Percentiles rank a stretch among this genome's conserved stretches.
Evolutionary conservation across 64 coral and sea anemone genomes (phyloP).

Genomic region (Montipora cactus): DNA sequence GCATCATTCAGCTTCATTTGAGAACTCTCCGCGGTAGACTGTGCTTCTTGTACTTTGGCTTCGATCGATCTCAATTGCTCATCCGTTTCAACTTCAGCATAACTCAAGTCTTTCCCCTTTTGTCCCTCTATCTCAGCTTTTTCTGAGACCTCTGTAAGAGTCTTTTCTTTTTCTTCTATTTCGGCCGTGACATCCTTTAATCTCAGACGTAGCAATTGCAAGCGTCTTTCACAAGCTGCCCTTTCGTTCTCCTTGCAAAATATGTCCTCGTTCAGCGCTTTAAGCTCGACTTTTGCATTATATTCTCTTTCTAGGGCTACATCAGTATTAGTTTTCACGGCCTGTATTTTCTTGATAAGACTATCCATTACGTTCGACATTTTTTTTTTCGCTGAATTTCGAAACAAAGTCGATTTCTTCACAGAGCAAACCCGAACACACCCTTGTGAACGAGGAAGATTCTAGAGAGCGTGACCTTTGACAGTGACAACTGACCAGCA

Average conservation of each 20-base stretch:
- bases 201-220: slow-evolving; percentile 11
- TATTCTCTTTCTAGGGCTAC: slow-evolving; percentile 52
- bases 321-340: slow-evolving; percentile 57
- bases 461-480: neutral
- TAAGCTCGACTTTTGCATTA: slow-evolving; percentile 20
- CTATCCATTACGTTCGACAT: neutral
- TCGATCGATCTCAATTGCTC: slow-evolving; percentile 28
- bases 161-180: slow-evolving; percentile 10
- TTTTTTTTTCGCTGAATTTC: neutral
- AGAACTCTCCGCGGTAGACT: neutral
- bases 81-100: slow-evolving; percentile 63
- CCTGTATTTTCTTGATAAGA: slow-evolving; percentile 60
- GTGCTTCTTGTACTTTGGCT: neutral
- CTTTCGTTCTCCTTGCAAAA: slow-evolving; percentile 43
- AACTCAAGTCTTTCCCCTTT: slow-evolving; percentile 47
- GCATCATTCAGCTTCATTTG: slow-evolving; percentile 51
- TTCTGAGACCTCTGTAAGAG: neutral
- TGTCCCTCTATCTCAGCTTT: slow-evolving; percentile 37
- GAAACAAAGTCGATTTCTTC: neutral
- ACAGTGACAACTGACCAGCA: slow-evolving; percentile 10
- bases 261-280: neutral
- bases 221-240: slow-evolving; percentile 12
- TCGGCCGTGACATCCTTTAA: neutral
- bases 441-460: neutral
- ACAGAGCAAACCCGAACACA: neutral